Base-by-base conservation (phyloP, 2,797 vertebrate species). In the Centroberyx gerrardi region DNA sequence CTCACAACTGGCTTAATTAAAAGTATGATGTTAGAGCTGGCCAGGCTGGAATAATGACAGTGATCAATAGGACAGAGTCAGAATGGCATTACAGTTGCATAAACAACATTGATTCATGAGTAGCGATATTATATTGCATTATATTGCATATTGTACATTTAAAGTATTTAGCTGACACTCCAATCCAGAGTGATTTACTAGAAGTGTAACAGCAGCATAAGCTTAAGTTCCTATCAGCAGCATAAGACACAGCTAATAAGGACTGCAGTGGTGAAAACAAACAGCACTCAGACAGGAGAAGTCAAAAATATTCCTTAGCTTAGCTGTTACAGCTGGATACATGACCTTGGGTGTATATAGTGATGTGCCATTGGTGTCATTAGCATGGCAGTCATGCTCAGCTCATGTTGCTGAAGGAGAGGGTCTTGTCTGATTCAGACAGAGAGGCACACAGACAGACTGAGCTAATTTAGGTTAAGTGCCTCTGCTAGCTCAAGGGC, bases 401-500 rank as follows among this genome's bases (percentile, higher is more conserved):
- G 81, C 83, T 84, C 68, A 3, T 15, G 64, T 58, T 64, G 76
- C 77, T 62, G 76, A 53, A 74, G 2, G 44, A 68, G 33, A 83
- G 79, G 53, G n/a, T 83, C 76, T 76, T 64, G 64, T 87, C 82
- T 80, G 72, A 79, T 86, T 87, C 65, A 74, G 74, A 42, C 77
- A 56, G 46, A 66, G 70, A 68, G 74, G 53, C 72, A 58, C 67
- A 72, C 28, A 72, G 58, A 66, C 86, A 89, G 83, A 83, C 84
- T 62, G 65, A 83, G 81, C 82, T 90, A 86, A 94, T 94, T 93
- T 93, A 92, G 91, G 82, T 90, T 93, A 93, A 94, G 93, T 93
- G 93, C 72, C 84, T 89, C 72, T 62, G 74, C 88, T 89, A 63
- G 81, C 88, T 90, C 80, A 82, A 86, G 91, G 92, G 74, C 88